A percentile compares a stretch with the other conserved stretches of the same genome.
phyloP scores from a whole-genome alignment of 2,888 invertebrate genomes.

The Anorthoa munda region DNA sequence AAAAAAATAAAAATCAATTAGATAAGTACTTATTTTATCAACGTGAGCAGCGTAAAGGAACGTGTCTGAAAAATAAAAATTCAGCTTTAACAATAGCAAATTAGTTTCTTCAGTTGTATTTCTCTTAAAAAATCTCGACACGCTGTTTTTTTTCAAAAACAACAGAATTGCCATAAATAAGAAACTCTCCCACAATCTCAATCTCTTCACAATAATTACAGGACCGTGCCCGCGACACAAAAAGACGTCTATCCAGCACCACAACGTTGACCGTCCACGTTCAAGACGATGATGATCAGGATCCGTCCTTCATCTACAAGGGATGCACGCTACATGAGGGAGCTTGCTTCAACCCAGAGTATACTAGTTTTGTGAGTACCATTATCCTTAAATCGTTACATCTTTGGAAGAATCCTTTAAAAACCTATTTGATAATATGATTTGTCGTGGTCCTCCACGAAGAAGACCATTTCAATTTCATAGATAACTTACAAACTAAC shows the following conservation, averaged over 20 bases:
- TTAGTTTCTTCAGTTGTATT: not conserved
- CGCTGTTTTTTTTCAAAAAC: not conserved
- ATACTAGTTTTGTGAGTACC: conserved; percentile 94
- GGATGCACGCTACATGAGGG: conserved; percentile 96
- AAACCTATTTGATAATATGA: too few relatives aligned
- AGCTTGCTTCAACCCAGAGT: conserved; percentile 96
- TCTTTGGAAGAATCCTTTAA: too few relatives aligned
- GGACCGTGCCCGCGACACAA: conserved; percentile 96
- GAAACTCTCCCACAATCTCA: too few relatives aligned
- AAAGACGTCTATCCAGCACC: conserved; percentile 95
- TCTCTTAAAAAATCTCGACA: not conserved
- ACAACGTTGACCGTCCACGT: conserved; percentile 96
- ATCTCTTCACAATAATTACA: conserved; percentile 76
- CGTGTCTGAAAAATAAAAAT: too few relatives aligned
- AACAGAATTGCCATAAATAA: not conserved
- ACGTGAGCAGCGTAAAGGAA: too few relatives aligned
- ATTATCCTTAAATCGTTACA: too few relatives aligned
- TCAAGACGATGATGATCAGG: conserved; percentile 97
- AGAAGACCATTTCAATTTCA: too few relatives aligned
- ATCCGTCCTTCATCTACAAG: conserved; percentile 97
- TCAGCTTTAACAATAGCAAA: too few relatives aligned
- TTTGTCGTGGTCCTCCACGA: too few relatives aligned
- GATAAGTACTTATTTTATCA: too few relatives aligned
- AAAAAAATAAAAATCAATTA: too few relatives aligned
- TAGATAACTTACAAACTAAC: too few relatives aligned